phyloP scores from a whole-genome alignment of 2,888 invertebrate genomes.

The Mesochorus sp. region DNA sequence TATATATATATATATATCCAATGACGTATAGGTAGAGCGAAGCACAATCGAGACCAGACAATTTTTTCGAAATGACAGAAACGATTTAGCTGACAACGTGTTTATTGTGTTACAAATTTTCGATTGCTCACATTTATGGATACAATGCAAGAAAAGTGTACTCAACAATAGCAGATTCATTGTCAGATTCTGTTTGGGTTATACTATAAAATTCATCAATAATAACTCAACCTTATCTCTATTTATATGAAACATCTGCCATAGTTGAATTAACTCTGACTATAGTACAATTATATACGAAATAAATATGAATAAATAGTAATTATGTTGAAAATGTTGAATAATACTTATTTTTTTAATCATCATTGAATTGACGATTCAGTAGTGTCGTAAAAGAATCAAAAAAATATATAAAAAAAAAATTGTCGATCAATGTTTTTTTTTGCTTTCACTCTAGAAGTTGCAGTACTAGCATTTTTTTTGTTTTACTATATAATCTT shows the following conservation, averaged over 20 bases:
- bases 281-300: too few relatives aligned
- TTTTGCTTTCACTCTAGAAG: too few relatives aligned
- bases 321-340: too few relatives aligned
- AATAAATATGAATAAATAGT: too few relatives aligned
- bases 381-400: background rate
- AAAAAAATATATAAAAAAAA: background rate
- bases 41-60: background rate
- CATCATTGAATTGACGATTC: background rate
- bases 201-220: too few relatives aligned
- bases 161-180: background rate
- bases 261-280: too few relatives aligned
- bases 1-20: background rate
- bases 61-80: conserved; percentile 21
- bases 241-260: too few relatives aligned
- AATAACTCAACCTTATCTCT: too few relatives aligned
- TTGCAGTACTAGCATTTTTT: too few relatives aligned
- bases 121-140: background rate
- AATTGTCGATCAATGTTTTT: too few relatives aligned
- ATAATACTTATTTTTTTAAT: too few relatives aligned
- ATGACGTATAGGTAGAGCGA: background rate
- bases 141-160: background rate
- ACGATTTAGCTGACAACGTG: background rate
- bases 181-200: background rate
- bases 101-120: conserved; percentile 12
- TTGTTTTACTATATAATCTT: too few relatives aligned